Evolutionary conservation across 2,888 invertebrate genomes (phyloP), one percentile per base, ranked within the genome.

Genomic region (Ypsolopha sequella): DNA sequence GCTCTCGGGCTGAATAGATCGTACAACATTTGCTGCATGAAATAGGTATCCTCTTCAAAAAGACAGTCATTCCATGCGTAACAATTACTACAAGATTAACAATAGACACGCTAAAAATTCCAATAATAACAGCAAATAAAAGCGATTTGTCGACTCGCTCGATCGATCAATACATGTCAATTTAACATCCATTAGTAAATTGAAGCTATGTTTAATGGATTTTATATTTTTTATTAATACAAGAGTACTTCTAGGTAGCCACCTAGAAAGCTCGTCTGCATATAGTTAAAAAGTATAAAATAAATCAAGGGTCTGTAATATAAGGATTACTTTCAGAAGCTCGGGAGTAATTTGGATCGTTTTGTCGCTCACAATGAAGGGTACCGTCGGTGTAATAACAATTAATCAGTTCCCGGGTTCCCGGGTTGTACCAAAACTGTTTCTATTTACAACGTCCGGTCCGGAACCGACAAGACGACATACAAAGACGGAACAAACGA

Each of bases 391-490:
- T 59, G 65, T 68, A 69, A 73, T 71, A 68, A 73, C 73, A 75
- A 74, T 77, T 70, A 72, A 75, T 75, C 67, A 75, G 65, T 70
- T 63, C 64, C 63, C 69, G 64, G 65, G 53, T 13, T 11, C 41
- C 63, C 69, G 64, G 65, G 53, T 13, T 11, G 10, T 7, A 41
- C 52, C 57, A 53, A 59, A 57, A 54, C 61, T 55, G 59, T 57
- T 57, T 66, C 64, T 69, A 75, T 78, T 77, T 70, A 73, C 70
- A 70, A 73, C 68, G 74, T 75, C 72, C 70, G 67, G 64, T 4
- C 62, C 59, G 59, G 59, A 67, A 66, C 61, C 56, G 53, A 24
- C 24, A 24, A 24, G 24, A 14, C 8, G 38, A 1, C 8, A 2
- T 6, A 38, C 38, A 38, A 38, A 38, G n/a, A n/a, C 38, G 38